Conservation (phyloP, 2,113 vertebrate genomes). For the Onychostoma macrolepis region DNA sequence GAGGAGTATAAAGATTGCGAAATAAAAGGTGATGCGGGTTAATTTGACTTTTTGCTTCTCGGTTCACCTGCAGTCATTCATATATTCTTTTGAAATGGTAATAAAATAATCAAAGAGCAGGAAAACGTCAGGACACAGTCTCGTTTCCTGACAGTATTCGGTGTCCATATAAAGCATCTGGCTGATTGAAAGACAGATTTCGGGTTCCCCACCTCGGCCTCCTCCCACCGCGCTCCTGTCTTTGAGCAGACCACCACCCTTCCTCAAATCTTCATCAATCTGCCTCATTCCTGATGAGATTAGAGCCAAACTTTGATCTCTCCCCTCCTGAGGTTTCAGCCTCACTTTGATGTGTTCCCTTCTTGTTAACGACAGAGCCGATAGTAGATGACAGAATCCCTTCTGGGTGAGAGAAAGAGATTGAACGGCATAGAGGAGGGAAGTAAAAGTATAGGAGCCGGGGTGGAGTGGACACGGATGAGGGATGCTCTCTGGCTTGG, state of each 20-base stretch:
- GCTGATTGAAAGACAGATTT: slow-evolving; percentile 19
- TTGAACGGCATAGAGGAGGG: slow-evolving; percentile 29
- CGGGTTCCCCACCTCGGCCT: neutral
- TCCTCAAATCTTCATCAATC: slow-evolving; percentile 58
- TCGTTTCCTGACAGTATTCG: neutral
- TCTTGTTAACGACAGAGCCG: slow-evolving; percentile 60
- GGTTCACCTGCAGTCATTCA: slow-evolving; percentile 29
- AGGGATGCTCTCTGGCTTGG: slow-evolving; percentile 56
- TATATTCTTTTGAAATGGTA: slow-evolving; percentile 43
- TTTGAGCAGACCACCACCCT: slow-evolving; percentile 43
- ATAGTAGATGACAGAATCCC: slow-evolving; percentile 59
- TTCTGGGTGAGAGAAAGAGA: slow-evolving; percentile 53
- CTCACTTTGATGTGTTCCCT: slow-evolving; percentile 60
- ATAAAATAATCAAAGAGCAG: slow-evolving; percentile 40
- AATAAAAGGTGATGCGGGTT: slow-evolving; percentile 21
- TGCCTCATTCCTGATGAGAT: slow-evolving; percentile 56
- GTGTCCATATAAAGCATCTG: neutral
- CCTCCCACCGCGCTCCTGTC: slow-evolving; percentile 16
- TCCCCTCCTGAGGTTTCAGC: slow-evolving; percentile 56
- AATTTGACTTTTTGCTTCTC: slow-evolving; percentile 29
- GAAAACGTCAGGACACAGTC: slow-evolving; percentile 23
- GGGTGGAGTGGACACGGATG: slow-evolving; percentile 48
- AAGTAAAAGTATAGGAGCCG: slow-evolving; percentile 7
- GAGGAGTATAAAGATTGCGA: slow-evolving; percentile 21
- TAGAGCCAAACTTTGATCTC: slow-evolving; percentile 60